Evolutionary conservation across 1,140 invertebrate species (phyloP).

Genomic region (Rhagoletis pomonella): DNA sequence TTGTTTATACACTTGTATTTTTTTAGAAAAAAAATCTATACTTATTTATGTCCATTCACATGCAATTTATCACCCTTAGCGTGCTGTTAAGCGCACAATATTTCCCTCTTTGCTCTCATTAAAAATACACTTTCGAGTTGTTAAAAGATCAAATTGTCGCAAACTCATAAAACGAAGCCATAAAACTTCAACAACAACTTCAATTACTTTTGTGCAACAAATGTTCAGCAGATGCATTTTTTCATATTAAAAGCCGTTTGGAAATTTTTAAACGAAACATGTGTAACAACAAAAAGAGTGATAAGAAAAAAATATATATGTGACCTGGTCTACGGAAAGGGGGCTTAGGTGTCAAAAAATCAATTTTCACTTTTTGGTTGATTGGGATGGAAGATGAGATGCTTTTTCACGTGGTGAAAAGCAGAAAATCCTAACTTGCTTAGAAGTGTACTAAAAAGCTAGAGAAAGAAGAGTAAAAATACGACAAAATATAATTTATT

Average conservation of each 20-base stretch:
- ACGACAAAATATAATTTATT: no score
- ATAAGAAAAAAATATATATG: neutral
- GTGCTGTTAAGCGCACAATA: neutral
- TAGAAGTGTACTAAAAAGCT: no score
- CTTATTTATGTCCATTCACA: no score
- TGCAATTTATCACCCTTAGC: neutral
- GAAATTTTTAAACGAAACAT: neutral
- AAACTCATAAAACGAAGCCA: slow-evolving; percentile 6
- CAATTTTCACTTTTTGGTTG: no score
- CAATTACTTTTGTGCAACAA: neutral
- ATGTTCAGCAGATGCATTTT: slow-evolving; percentile 8
- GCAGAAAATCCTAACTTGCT: no score
- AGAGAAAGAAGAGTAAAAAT: no score
- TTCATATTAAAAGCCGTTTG: neutral
- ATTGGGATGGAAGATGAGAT: no score
- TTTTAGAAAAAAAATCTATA: no score
- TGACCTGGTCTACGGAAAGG: no score
- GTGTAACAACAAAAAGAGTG: neutral
- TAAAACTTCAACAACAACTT: slow-evolving; percentile 16
- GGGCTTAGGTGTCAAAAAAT: no score
- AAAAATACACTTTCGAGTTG: slow-evolving; percentile 10
- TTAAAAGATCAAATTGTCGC: slow-evolving; percentile 27
- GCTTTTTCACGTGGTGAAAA: no score
- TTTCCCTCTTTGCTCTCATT: neutral
- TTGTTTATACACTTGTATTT: no score